Conservation (phyloP, 2,888 invertebrate species). For the Agapetus fuscipes region DNA sequence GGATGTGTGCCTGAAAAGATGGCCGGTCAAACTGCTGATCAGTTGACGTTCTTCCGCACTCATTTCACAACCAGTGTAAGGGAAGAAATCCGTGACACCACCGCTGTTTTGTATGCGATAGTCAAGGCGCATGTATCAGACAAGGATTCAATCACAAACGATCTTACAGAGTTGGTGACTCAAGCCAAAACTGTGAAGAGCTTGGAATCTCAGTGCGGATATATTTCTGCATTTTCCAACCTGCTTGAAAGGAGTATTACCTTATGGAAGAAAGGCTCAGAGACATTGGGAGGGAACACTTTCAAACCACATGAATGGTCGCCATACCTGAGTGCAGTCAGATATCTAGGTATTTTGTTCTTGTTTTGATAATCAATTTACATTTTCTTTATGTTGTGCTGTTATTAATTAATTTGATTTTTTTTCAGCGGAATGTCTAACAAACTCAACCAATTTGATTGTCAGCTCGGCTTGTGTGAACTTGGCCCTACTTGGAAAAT, state of each 20-base stretch:
- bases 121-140: conserved; percentile 54
- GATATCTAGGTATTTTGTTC: conserved; percentile 43
- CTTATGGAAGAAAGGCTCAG: conserved; percentile 29
- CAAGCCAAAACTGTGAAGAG: conserved; percentile 46
- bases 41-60: conserved; percentile 55
- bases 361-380: conserved; percentile 1
- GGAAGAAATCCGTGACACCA: conserved; percentile 64
- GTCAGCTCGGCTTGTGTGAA: conserved; percentile 61
- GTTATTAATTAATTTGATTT: conserved; percentile 3
- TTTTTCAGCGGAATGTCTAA: conserved; percentile 52
- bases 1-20: conserved; percentile 69
- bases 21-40: conserved; percentile 50
- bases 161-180: conserved; percentile 43
- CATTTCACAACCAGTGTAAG: conserved; percentile 58
- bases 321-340: conserved; percentile 48
- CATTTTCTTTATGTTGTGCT: background rate
- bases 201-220: conserved; percentile 70
- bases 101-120: conserved; percentile 67
- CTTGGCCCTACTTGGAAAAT: conserved; percentile 61
- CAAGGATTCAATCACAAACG: conserved; percentile 38
- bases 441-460: conserved; percentile 51
- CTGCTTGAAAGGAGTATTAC: conserved; percentile 59
- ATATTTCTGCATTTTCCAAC: conserved; percentile 60
- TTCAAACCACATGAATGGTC: conserved; percentile 44
- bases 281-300: conserved; percentile 33